These are phyloP conservation scores for Melitaea athalia DNA, from an alignment of 2,888 invertebrate species.

Conservation along the genomic window DNA sequence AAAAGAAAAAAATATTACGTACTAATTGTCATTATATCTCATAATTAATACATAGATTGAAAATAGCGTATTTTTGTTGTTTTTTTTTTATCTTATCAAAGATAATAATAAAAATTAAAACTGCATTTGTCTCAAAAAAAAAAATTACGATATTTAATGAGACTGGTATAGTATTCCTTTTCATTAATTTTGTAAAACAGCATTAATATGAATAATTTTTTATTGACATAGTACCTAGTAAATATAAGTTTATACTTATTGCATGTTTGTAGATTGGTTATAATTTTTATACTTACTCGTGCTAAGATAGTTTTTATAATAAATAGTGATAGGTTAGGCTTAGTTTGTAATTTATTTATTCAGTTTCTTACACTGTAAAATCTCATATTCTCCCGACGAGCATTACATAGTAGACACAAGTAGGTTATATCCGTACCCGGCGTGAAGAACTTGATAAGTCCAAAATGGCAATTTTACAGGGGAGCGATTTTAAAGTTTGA, in stretches of 20 bases:
- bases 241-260: slow-evolving; percentile 19
- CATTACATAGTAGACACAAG: background rate
- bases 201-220: slow-evolving; percentile 29
- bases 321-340: slow-evolving; percentile 23
- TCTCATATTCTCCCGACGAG: slow-evolving; percentile 16
- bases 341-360: slow-evolving; percentile 28
- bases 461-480: too few species aligned
- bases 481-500: too few species aligned
- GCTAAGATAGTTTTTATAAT: slow-evolving; percentile 24
- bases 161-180: slow-evolving; percentile 61
- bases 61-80: slow-evolving; percentile 12
- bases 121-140: slow-evolving; percentile 15
- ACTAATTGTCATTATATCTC: slow-evolving; percentile 23
- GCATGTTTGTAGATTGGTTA: slow-evolving; percentile 17
- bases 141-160: slow-evolving; percentile 50
- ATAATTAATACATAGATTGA: slow-evolving; percentile 11
- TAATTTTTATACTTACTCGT: slow-evolving; percentile 37
- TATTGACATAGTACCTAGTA: slow-evolving; percentile 13
- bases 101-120: slow-evolving; percentile 13
- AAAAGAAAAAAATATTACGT: too few species aligned
- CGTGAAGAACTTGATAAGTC: too few species aligned
- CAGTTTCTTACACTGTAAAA: slow-evolving; percentile 10
- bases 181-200: slow-evolving; percentile 31
- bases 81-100: slow-evolving; percentile 8
- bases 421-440: background rate